phyloP scores from a whole-genome alignment of 2,113 vertebrate species.

The Telmatochromis sp. region DNA sequence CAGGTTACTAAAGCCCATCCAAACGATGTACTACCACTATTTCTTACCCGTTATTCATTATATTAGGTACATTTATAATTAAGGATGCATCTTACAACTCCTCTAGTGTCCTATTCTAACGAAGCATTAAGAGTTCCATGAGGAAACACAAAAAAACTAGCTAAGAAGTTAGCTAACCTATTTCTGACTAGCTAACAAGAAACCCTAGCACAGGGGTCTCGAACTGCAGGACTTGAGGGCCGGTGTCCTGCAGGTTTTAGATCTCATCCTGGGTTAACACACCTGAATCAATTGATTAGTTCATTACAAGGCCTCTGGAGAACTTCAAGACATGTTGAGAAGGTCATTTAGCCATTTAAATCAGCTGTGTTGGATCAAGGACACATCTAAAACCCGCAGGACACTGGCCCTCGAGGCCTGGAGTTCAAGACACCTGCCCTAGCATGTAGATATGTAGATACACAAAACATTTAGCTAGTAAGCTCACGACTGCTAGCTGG shows the following conservation, averaged over 20 bases:
- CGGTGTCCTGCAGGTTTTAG: not conserved
- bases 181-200: not conserved
- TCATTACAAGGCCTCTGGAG: not conserved
- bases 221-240: rapidly evolving
- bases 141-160: not conserved
- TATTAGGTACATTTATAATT: not conserved
- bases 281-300: not conserved
- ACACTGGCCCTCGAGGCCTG: rapidly evolving
- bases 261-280: not conserved
- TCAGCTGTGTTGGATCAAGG: not conserved
- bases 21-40: rapidly evolving
- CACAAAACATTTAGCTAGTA: not conserved
- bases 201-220: not conserved
- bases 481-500: not conserved
- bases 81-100: not conserved
- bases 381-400: not conserved
- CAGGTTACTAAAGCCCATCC: not conserved
- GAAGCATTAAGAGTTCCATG: rapidly evolving
- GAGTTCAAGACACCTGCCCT: not conserved
- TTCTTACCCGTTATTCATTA: not conserved
- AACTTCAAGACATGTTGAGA: not conserved
- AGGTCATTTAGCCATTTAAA: not conserved
- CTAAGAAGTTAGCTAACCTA: not conserved
- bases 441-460: not conserved
- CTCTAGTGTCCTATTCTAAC: not conserved